These are phyloP conservation scores for Ianthella basta DNA, from an alignment of 37 sponge, comb jelly and placozoan species.

Conservation along the genomic window DNA sequence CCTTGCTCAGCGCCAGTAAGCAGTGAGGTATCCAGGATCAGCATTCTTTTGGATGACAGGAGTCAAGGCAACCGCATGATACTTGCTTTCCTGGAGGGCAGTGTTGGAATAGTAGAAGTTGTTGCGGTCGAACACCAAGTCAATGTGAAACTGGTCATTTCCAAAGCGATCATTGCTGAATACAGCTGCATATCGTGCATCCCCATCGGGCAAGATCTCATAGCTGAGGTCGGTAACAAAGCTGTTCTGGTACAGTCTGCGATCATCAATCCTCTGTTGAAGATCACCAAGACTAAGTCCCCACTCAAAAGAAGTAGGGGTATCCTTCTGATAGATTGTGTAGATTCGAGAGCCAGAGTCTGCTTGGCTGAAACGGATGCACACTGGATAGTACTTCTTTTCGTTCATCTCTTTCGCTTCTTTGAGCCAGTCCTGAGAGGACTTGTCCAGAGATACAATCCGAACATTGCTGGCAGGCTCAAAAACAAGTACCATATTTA, in stretches of 20 bases:
- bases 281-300: background rate
- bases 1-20: background rate
- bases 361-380: background rate
- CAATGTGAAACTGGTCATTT: background rate
- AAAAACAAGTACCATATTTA: background rate
- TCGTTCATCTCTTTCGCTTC: background rate
- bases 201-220: background rate
- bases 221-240: conserved; percentile 11
- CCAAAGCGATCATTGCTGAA: background rate
- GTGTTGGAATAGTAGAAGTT: background rate
- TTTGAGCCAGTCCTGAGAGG: background rate
- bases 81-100: background rate
- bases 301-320: background rate
- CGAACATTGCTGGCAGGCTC: background rate
- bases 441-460: background rate
- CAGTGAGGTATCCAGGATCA: background rate
- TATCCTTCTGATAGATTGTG: background rate
- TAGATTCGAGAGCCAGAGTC: background rate
- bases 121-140: background rate
- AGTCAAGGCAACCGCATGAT: background rate
- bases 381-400: background rate
- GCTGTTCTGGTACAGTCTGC: background rate
- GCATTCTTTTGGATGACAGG: background rate
- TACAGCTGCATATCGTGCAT: background rate
- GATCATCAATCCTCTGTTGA: background rate